A percentile compares a stretch with the other conserved stretches of the same genome.
Conservation (phyloP, 2,113 vertebrate species). For the Telmatochromis bifrenatus region DNA sequence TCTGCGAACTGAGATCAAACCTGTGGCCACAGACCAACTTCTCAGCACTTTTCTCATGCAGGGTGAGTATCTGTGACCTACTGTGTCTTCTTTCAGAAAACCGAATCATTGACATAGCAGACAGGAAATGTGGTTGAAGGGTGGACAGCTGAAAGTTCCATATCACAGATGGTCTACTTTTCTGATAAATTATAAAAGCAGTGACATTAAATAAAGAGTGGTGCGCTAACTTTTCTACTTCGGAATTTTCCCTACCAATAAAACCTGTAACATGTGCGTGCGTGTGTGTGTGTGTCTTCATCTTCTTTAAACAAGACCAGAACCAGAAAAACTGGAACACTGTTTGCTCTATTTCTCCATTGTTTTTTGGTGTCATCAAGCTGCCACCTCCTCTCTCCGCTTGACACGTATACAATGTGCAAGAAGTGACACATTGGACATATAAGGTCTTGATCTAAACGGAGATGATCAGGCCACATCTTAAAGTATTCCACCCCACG, state of each 20-base stretch:
- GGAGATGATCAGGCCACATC: not conserved
- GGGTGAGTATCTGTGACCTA: constrained; percentile 66
- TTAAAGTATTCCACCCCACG: not conserved
- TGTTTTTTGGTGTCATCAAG: not conserved
- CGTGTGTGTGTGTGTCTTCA: accelerated
- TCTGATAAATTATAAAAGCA: not conserved
- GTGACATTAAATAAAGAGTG: not conserved
- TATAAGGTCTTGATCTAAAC: not conserved
- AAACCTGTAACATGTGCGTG: accelerated
- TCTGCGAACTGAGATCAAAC: constrained; percentile 90
- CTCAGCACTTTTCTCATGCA: constrained; percentile 90
- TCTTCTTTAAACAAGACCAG: not conserved
- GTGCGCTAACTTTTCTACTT: not conserved
- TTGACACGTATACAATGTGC: not conserved
- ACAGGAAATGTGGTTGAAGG: not conserved
- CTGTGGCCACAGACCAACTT: constrained; percentile 92
- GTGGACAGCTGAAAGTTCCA: not conserved
- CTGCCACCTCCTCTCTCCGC: not conserved
- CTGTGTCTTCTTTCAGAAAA: not conserved
- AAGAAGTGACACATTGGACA: not conserved
- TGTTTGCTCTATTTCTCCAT: not conserved
- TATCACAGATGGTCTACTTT: not conserved
- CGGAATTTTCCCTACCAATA: not conserved
- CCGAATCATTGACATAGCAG: not conserved
- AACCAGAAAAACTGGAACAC: not conserved